Conservation (phyloP, 2,888 invertebrate species). For the Aelia acuminata region DNA sequence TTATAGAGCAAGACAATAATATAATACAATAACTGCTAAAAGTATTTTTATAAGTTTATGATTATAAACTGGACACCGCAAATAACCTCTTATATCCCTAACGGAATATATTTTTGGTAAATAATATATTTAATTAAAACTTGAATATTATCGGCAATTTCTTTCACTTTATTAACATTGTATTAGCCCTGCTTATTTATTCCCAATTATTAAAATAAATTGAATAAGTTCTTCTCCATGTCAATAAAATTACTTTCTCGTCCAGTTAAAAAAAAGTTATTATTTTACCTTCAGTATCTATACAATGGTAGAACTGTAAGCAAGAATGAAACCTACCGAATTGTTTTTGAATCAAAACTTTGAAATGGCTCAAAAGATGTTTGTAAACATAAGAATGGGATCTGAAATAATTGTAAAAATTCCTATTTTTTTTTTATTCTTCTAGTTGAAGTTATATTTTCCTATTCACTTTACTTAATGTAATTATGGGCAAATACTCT, state of each 20-base stretch:
- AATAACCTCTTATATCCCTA: not conserved
- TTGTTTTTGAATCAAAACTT: not conserved
- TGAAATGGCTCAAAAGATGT: not conserved
- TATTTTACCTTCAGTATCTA: not conserved
- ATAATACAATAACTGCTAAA: not conserved
- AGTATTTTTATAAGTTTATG: not conserved
- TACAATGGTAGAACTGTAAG: not conserved
- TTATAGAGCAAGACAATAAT: slow-evolving; percentile 4
- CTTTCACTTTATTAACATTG: not conserved
- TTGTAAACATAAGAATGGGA: not conserved
- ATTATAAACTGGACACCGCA: not conserved
- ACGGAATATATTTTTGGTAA: not conserved
- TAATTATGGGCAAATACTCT: slow-evolving; percentile 66
- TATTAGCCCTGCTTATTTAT: not conserved
- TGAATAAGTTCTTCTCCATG: not conserved
- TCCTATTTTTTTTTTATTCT: not conserved
- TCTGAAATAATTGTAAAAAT: not conserved
- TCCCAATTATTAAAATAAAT: not conserved
- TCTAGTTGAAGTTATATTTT: not conserved
- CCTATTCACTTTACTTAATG: not conserved
- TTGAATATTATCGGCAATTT: not conserved
- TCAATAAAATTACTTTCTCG: not conserved
- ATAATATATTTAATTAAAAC: not conserved
- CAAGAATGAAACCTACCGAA: not conserved
- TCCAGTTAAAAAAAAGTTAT: not conserved